Evolutionary conservation across 53 echinoderm and acorn worm species (phyloP).

Genomic region (Paracentrotus lividus): DNA sequence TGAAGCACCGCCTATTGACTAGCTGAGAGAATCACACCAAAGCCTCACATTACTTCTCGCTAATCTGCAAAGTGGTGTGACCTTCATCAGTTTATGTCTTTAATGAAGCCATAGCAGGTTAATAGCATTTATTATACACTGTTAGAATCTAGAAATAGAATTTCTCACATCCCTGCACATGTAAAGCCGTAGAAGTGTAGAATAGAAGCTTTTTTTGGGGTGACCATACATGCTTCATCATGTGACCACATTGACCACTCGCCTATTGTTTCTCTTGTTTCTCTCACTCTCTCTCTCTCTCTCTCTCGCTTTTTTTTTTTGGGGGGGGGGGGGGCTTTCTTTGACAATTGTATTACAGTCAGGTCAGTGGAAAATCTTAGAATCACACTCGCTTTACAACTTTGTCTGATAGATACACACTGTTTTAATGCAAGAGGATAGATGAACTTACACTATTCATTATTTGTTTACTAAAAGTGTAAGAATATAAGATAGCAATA

Average conservation of each 20-base stretch:
- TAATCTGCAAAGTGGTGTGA: conserved; percentile 33
- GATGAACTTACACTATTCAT: neutral
- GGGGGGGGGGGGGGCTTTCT: neutral
- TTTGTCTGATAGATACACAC: too few relatives aligned
- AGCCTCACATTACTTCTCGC: conserved; percentile 5
- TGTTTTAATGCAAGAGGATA: too few relatives aligned
- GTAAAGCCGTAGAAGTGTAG: neutral
- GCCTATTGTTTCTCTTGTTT: too few relatives aligned
- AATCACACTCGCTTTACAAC: too few relatives aligned
- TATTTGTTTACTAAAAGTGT: neutral
- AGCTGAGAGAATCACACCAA: neutral
- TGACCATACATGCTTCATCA: neutral
- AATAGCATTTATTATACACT: neutral
- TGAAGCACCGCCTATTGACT: conserved; percentile 31
- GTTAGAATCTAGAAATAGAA: neutral
- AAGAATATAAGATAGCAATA: neutral
- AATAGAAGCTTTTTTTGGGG: neutral
- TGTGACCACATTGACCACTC: neutral
- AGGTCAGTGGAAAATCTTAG: too few relatives aligned
- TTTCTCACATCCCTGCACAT: neutral
- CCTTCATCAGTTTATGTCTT: conserved; percentile 8
- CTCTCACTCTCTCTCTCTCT: too few relatives aligned
- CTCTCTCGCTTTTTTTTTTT: too few relatives aligned
- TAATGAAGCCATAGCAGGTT: neutral
- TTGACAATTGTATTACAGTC: too few relatives aligned